phyloP scores from a whole-genome alignment of 1,140 invertebrate species.

The Rhopalosiphum padi region DNA sequence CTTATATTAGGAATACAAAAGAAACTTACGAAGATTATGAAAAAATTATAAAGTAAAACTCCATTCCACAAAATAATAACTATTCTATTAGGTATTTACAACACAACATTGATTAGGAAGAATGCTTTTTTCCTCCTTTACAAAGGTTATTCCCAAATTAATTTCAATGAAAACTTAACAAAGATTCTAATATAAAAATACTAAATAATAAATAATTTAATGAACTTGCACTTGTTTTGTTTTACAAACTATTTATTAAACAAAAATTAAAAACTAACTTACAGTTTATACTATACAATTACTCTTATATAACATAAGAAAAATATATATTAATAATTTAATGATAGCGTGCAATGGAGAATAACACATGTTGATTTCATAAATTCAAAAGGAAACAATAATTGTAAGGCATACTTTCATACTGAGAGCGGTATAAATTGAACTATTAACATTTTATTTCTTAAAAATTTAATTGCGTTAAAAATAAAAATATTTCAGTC shows the following conservation, averaged over 20 bases:
- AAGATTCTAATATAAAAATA: background rate
- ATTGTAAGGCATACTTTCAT: background rate
- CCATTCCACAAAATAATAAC: too few species aligned
- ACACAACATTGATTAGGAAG: background rate
- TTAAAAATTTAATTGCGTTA: constrained; percentile 21
- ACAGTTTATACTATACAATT: background rate
- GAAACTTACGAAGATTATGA: too few species aligned
- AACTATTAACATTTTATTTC: background rate
- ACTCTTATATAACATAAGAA: background rate
- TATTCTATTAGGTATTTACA: too few species aligned
- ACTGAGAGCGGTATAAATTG: background rate
- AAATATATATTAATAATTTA: background rate
- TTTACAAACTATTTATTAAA: background rate
- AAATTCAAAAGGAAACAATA: constrained; percentile 28
- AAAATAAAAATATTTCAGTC: constrained; percentile 38
- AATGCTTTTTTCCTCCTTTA: background rate
- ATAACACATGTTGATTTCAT: background rate
- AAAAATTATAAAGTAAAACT: too few species aligned
- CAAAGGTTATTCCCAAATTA: background rate
- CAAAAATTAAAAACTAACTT: constrained; percentile 1
- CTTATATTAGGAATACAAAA: too few species aligned
- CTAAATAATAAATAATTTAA: background rate
- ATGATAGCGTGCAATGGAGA: background rate
- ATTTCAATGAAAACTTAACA: background rate
- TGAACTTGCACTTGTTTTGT: background rate